A percentile compares a stretch with the other conserved stretches of the same genome.
These are phyloP conservation scores for Macrostomum lignano DNA, from an alignment of 1,140 invertebrate genomes.

Conservation along the genomic window DNA sequence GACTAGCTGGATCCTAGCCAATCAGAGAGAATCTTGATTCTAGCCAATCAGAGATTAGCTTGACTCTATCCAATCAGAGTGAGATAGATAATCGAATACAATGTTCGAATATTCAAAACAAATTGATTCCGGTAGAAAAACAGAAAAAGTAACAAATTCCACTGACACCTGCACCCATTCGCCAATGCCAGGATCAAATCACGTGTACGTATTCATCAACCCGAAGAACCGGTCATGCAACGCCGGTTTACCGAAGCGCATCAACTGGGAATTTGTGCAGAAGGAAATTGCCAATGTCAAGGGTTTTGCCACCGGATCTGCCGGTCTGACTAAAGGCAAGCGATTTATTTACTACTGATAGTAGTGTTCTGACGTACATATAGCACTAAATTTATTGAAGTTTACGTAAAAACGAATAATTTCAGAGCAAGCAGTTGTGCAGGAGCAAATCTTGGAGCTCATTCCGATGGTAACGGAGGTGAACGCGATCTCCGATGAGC, in stretches of 20 bases:
- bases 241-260: constrained; percentile 12
- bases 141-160: no score
- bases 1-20: no score
- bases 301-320: constrained; percentile 19
- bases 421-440: constrained; percentile 23
- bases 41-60: no score
- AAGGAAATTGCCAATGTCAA: constrained; percentile 28
- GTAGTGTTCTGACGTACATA: not conserved
- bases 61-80: no score
- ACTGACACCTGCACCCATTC: not conserved
- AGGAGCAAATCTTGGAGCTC: constrained; percentile 26
- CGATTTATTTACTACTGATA: not conserved
- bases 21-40: no score
- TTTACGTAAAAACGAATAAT: no score
- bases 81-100: no score
- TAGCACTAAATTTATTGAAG: no score
- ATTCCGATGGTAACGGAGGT: constrained; percentile 27
- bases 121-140: no score
- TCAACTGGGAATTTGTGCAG: constrained; percentile 27
- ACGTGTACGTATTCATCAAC: constrained; percentile 27
- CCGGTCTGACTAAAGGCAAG: constrained; percentile 19
- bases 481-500: constrained; percentile 27
- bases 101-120: no score
- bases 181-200: constrained; percentile 18
- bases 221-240: constrained; percentile 11